These are phyloP conservation scores for Archips crataeganus DNA, from an alignment of 2,888 invertebrate species.

Conservation along the genomic window DNA sequence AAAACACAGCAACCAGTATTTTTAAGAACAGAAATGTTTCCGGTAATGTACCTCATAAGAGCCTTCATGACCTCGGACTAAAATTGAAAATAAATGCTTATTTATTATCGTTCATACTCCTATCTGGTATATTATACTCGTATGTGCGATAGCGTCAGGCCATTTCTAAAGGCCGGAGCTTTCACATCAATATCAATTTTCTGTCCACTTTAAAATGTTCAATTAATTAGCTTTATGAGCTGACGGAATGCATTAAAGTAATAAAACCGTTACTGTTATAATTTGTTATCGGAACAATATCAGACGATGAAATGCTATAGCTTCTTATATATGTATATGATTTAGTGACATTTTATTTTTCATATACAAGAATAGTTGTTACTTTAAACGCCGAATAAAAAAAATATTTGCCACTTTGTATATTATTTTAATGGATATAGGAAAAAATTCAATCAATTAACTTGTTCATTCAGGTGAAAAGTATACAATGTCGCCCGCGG, in stretches of 20 bases:
- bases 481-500: too few relatives aligned
- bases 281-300: background rate
- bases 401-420: too few relatives aligned
- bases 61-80: background rate
- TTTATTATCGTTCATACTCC: background rate
- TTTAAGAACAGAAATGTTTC: too few relatives aligned
- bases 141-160: constrained; percentile 42
- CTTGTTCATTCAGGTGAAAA: too few relatives aligned
- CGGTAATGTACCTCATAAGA: background rate
- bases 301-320: background rate
- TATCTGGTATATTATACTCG: too few relatives aligned
- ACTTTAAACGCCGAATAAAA: too few relatives aligned
- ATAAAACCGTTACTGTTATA: background rate
- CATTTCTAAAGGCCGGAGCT: constrained; percentile 67
- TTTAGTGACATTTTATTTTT: background rate
- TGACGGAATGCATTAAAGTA: constrained; percentile 20
- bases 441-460: too few relatives aligned
- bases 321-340: background rate
- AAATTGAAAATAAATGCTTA: background rate
- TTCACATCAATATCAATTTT: constrained; percentile 79
- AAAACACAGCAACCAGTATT: too few relatives aligned
- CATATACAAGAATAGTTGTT: too few relatives aligned
- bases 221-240: constrained; percentile 66
- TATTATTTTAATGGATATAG: too few relatives aligned
- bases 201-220: constrained; percentile 63